Conservation (phyloP, 1,140 invertebrate genomes). For the Yoshiicerus persimilis region DNA sequence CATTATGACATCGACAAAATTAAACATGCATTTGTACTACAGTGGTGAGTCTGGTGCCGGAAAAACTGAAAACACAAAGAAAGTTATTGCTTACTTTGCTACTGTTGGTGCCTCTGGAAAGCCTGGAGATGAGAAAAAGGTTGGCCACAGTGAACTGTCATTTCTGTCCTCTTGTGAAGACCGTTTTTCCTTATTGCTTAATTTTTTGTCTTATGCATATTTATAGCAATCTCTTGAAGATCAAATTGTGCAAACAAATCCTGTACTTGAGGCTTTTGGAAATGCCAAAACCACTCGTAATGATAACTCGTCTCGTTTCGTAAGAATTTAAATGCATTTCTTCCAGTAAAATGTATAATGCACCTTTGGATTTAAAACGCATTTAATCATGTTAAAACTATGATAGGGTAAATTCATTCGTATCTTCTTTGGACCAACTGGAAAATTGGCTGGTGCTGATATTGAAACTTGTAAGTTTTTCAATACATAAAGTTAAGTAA, state of each 20-base stretch:
- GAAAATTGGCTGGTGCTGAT: conserved; percentile 99
- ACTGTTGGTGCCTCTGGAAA: conserved; percentile 55
- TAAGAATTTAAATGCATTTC: conserved; percentile 10
- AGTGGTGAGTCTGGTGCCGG: conserved; percentile 67
- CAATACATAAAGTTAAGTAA: not conserved
- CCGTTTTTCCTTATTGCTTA: not conserved
- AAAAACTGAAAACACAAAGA: conserved; percentile 67
- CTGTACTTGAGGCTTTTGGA: conserved; percentile 65
- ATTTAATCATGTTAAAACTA: not conserved
- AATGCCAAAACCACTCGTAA: conserved; percentile 66
- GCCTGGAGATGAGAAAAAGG: conserved; percentile 48
- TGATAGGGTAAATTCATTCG: conserved; percentile 99
- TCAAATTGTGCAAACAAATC: conserved; percentile 66
- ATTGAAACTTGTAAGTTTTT: conserved; percentile 93
- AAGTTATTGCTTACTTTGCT: conserved; percentile 63
- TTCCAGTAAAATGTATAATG: not conserved
- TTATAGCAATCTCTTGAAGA: conserved; percentile 57
- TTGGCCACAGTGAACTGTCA: not conserved
- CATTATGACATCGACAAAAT: not conserved
- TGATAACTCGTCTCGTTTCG: conserved; percentile 65
- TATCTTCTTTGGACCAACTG: conserved; percentile 94
- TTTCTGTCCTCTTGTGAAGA: too few relatives aligned
- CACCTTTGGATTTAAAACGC: too few relatives aligned
- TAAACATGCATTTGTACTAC: not conserved
- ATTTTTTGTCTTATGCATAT: not conserved